Evolutionary conservation across 2,797 vertebrate genomes (phyloP).

Genomic region (Notoglanidium macrostoma): DNA sequence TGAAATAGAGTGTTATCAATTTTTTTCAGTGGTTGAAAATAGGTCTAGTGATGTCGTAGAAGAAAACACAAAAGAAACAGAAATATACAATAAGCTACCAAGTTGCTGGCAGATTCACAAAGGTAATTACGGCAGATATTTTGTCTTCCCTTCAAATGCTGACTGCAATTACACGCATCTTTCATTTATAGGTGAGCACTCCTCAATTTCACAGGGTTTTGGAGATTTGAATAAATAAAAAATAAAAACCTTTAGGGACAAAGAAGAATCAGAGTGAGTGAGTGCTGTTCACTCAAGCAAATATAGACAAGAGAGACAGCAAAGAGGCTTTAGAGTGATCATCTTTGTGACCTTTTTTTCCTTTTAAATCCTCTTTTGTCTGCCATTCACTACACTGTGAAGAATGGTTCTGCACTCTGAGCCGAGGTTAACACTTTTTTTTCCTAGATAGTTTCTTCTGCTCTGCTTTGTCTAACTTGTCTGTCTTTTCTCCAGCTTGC

Average conservation of each 20-base stretch:
- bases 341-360: not conserved
- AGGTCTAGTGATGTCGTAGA: not conserved
- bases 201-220: constrained; percentile 33
- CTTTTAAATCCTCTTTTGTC: constrained; percentile 9
- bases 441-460: not conserved
- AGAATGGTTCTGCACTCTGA: not conserved
- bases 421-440: not conserved
- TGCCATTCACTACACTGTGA: not conserved
- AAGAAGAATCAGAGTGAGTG: not conserved
- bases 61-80: not conserved
- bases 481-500: not conserved
- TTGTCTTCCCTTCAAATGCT: constrained; percentile 51
- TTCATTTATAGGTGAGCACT: constrained; percentile 43
- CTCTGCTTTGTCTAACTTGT: not conserved
- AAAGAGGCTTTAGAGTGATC: constrained; percentile 22
- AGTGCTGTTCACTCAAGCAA: constrained; percentile 19
- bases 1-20: not conserved
- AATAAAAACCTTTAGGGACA: not conserved
- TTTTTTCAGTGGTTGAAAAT: not conserved
- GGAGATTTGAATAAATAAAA: not conserved
- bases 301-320: not conserved
- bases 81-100: not conserved
- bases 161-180: constrained; percentile 45
- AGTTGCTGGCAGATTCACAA: constrained; percentile 34
- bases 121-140: constrained; percentile 48